phyloP scores from a whole-genome alignment of 2,113 vertebrate genomes.

The Leptobrachium leishanense region DNA sequence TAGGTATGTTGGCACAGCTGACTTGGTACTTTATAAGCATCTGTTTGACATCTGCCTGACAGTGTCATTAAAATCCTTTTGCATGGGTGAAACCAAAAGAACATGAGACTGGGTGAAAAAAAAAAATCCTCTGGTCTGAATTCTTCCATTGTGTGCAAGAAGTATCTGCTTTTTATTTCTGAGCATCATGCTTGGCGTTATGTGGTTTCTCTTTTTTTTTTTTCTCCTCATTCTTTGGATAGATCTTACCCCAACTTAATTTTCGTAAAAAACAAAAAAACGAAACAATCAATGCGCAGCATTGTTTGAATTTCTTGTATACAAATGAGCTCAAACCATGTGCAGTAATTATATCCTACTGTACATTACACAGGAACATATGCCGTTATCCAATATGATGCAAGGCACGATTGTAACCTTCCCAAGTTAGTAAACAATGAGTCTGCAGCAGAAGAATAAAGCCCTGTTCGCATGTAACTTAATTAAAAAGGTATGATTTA shows the following conservation, averaged over 20 bases:
- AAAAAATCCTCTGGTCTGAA: background rate
- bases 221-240: background rate
- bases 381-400: background rate
- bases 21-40: background rate
- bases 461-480: background rate
- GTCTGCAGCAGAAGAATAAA: background rate
- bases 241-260: background rate
- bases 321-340: too few relatives aligned
- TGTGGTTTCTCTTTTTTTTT: background rate
- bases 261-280: background rate
- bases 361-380: too few relatives aligned
- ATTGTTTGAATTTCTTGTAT: background rate
- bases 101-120: background rate
- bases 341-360: too few relatives aligned
- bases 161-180: background rate
- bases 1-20: conserved; percentile 9
- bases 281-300: background rate
- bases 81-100: conserved; percentile 13
- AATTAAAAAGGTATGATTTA: background rate
- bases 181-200: background rate
- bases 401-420: background rate
- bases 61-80: conserved; percentile 12
- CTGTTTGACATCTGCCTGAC: conserved; percentile 8
- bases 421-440: background rate
- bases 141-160: background rate